Evolutionary conservation across 2,797 vertebrate genomes (phyloP), one percentile per base, ranked within the genome.

Genomic region (Threskiornis aethiopicus): DNA sequence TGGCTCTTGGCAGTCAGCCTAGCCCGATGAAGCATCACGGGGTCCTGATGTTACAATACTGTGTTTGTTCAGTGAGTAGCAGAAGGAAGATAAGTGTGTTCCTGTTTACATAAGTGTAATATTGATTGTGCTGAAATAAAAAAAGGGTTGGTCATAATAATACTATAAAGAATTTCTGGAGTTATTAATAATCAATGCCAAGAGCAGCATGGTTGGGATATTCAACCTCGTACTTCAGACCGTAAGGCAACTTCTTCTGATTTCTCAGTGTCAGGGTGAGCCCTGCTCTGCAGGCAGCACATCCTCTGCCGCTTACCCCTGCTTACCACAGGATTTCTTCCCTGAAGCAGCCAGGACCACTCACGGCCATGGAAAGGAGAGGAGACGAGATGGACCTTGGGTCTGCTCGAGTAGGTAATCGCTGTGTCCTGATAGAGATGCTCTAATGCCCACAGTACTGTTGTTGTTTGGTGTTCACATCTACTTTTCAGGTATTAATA

Each of bases 1-100:
- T 72, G 18, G 59, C 16, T 86, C 76, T 88, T 97, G 97, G 93
- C 96, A 80, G 44, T 66, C 75, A 87, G 90, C 96, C 91, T 93
- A 93, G 75, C 29, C 62, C 26, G 41, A 88, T 21, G 76, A 88
- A 83, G 39, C 51, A 46, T 95, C 87, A 59, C 0, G 0, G 16
- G 13, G 54, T 65, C 66, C 81, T 76, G 49, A 42, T 80, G 57
- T 87, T 84, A 78, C 81, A 90, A 17, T 47, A 82, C 13, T 52
- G 17, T 20, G 31, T 90, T 89, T 51, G 16, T 83, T 95, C 91
- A 71, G 80, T 51, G 64, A 90, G 35, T 14, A 95, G 72, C 77
- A 92, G 81, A 95, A 96, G 66, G 64, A 70, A 90, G 82, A 90
- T 29, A 90, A 94, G 47, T 15, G 10, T 33, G 75, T 29, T 70